Base-by-base conservation (phyloP, 2,888 invertebrate species). In the Oligia fasciuncula region DNA sequence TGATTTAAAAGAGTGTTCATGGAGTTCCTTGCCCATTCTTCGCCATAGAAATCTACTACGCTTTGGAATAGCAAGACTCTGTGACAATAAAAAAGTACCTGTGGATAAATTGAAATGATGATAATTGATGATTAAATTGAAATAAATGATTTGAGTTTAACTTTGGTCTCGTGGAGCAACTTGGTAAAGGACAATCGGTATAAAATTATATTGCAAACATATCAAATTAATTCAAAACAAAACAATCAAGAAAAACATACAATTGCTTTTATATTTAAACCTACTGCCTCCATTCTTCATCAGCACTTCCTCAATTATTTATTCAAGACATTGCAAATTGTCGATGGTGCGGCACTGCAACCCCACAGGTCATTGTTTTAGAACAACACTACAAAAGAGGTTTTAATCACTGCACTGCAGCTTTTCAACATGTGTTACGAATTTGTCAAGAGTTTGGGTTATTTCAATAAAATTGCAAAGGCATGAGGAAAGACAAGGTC, bases 241-340 rank as follows among this genome's bases (percentile, higher is more conserved):
- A n/a, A 60, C 4, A n/a, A n/a, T 4, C 1, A n/a, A 4, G 13
- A 60, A n/a, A 57, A n/a, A n/a, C n/a, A 60, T n/a, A 60, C 57
- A n/a, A 11, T n/a, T 60, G n/a, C 1, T 60, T 60, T 60, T n/a
- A 60, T n/a, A 54, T 23, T 65, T 43, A 14, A 17, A 63, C 46
- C 5, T 68, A 40, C 60, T 89, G 85, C 66, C n/a, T 73, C 72
- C 65, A 70, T 88, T 80, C 40, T 66, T 79, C 85, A 91, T 91
- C n/a, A 81, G 9, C 51, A 86, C 82, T 69, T 88, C 90, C 92
- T 86, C 92, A 94, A 95, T 95, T 91, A 94, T 91, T 95, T 94
- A 95, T 95, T 94, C 92, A 95, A 88, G 88, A 91, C 90, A 89
- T 91, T 91, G 92, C 91, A 93, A 93, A 94, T 93, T 92, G 93